phyloP scores from a whole-genome alignment of 2,113 vertebrate species.

The Tapirus terrestris region DNA sequence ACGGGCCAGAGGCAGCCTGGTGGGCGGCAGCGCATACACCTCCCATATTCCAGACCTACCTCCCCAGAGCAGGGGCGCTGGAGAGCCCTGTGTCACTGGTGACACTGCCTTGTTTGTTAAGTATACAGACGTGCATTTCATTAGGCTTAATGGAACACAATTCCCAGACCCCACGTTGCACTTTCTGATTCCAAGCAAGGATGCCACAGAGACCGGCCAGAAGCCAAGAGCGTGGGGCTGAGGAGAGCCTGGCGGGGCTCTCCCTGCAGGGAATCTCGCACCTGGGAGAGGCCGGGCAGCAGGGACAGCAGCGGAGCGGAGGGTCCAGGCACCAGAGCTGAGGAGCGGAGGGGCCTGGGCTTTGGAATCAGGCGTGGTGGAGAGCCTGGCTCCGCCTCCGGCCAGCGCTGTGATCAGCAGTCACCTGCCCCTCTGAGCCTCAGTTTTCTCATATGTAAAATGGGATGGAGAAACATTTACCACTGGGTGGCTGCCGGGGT shows the following conservation, averaged over 20 bases:
- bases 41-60: not conserved
- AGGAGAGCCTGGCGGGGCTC: not conserved
- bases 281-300: not conserved
- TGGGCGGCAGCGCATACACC: not conserved
- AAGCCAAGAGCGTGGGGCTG: not conserved
- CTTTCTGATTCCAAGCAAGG: constrained; percentile 42
- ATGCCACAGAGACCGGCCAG: not conserved
- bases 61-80: not conserved
- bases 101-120: constrained; percentile 64
- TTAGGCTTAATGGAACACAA: constrained; percentile 64
- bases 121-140: constrained; percentile 68
- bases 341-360: not conserved
- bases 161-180: constrained; percentile 46
- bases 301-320: not conserved
- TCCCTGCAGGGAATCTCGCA: not conserved
- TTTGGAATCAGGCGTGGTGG: not conserved
- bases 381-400: not conserved
- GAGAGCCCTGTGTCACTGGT: not conserved
- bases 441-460: not conserved
- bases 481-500: not conserved
- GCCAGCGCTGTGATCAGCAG: rapidly evolving
- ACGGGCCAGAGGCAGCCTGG: not conserved
- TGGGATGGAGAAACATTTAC: not conserved
- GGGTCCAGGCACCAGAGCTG: not conserved
- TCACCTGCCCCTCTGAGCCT: not conserved